Conservation (phyloP, 1,140 invertebrate genomes). For the Phenacoccus solenopsis region DNA sequence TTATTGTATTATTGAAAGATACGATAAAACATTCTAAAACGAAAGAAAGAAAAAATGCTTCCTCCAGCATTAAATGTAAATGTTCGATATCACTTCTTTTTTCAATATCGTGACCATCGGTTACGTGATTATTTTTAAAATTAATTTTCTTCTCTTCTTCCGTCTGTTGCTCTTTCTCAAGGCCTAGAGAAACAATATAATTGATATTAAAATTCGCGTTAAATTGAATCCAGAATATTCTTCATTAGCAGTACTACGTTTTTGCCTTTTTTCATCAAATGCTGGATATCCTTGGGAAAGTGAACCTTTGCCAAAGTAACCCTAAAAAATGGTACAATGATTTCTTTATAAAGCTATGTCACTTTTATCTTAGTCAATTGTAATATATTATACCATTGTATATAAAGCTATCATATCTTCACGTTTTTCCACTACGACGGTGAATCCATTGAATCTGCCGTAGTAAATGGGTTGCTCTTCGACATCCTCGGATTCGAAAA, state of each 20-base stretch:
- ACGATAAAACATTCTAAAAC: constrained; percentile 59
- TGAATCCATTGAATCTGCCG: not conserved
- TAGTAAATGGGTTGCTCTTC: not conserved
- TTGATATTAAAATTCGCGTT: too few relatives aligned
- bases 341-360: not conserved
- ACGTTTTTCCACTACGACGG: not conserved
- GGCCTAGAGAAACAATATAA: too few relatives aligned
- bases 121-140: not conserved
- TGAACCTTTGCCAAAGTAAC: not conserved
- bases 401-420: not conserved
- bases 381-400: not conserved
- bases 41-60: constrained; percentile 67
- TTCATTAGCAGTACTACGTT: not conserved
- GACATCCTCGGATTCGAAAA: not conserved
- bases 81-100: not conserved
- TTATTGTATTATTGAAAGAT: constrained; percentile 38
- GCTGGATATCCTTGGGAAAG: not conserved
- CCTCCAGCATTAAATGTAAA: constrained; percentile 49
- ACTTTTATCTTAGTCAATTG: too few relatives aligned
- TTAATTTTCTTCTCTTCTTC: not conserved
- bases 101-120: not conserved
- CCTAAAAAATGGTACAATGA: not conserved
- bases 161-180: too few relatives aligned
- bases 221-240: not conserved
- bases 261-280: not conserved